Conservation (phyloP, 2,113 vertebrate species). For the Saguinus imperator region DNA sequence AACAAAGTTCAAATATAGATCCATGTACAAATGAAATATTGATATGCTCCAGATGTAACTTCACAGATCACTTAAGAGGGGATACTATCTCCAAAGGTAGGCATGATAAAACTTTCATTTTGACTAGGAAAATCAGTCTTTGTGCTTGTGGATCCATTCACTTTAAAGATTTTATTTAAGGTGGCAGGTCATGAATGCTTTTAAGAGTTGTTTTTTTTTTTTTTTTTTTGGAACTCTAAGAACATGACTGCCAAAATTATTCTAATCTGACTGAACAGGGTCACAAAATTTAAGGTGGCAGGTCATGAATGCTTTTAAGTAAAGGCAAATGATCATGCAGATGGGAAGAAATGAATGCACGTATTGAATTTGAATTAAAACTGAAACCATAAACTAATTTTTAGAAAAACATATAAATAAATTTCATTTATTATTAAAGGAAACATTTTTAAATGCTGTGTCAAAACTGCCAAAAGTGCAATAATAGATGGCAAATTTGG, state of each 20-base stretch:
- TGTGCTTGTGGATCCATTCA: neutral
- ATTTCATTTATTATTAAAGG: neutral
- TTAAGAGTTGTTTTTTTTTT: no score
- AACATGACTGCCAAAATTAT: neutral
- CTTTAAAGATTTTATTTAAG: neutral
- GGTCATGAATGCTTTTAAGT: no score
- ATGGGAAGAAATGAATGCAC: accelerated
- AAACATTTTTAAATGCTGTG: neutral
- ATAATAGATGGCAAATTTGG: neutral
- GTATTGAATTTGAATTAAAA: neutral
- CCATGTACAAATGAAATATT: neutral
- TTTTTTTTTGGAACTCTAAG: neutral
- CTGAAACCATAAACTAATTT: neutral
- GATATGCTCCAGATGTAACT: neutral
- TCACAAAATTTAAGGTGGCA: neutral
- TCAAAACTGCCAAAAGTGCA: neutral
- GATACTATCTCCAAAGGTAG: neutral
- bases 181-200: neutral
- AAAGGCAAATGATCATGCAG: neutral
- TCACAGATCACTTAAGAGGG: neutral
- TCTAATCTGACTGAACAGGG: neutral
- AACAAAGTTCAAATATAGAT: neutral
- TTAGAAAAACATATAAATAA: neutral
- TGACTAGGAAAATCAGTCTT: neutral
- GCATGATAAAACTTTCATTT: neutral